These are phyloP conservation scores for Acromyrmex echinatior DNA, from an alignment of 1,140 invertebrate species.

Conservation along the genomic window DNA sequence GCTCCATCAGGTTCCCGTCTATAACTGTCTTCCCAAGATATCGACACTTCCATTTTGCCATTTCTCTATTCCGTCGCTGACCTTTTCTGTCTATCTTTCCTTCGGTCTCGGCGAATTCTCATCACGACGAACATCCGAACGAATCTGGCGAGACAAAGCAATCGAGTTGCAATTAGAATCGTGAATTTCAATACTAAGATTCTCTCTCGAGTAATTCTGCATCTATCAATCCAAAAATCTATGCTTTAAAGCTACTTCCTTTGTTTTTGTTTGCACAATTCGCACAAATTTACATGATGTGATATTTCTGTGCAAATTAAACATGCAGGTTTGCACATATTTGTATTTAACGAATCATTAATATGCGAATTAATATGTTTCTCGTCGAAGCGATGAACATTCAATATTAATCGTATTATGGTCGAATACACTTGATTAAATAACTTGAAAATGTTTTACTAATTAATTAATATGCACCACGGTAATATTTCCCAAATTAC, in stretches of 20 bases:
- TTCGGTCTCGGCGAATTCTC: neutral
- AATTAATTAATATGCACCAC: constrained; percentile 38
- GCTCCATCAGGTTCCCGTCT: constrained; percentile 5
- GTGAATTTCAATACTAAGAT: neutral
- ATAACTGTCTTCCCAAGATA: constrained; percentile 10
- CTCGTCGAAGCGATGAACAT: neutral
- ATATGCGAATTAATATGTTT: constrained; percentile 6
- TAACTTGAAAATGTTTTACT: constrained; percentile 20
- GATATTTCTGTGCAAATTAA: constrained; percentile 30
- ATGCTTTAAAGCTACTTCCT: neutral
- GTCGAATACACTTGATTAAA: constrained; percentile 1
- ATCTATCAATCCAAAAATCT: neutral
- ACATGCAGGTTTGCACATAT: neutral
- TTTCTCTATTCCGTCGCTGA: constrained; percentile 21
- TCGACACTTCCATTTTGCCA: neutral
- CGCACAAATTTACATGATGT: neutral
- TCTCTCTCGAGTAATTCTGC: neutral
- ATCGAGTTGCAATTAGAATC: constrained; percentile 42
- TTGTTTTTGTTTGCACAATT: neutral
- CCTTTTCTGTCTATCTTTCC: constrained; percentile 14
- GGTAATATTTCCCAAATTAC: constrained; percentile 14
- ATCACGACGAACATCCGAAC: neutral
- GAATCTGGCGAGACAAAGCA: constrained; percentile 1
- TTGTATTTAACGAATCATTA: constrained; percentile 39
- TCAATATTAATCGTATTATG: constrained; percentile 30